phyloP scores from a whole-genome alignment of 2,113 vertebrate species.

The Hypocryptadius cinnamomeus region DNA sequence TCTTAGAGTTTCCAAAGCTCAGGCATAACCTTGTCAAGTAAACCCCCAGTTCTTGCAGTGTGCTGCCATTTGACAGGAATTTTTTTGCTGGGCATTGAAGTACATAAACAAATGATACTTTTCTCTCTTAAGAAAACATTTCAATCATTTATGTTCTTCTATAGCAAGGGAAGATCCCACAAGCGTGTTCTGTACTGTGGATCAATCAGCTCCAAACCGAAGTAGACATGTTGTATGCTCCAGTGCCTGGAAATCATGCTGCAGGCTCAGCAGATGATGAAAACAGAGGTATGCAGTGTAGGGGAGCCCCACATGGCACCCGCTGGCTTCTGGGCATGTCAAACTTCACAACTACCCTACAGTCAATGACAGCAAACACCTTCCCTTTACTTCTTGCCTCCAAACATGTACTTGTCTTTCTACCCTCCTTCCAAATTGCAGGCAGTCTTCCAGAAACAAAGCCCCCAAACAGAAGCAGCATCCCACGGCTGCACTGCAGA shows the following conservation, averaged over 20 bases:
- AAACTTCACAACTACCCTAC: conserved; percentile 77
- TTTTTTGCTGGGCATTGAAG: conserved; percentile 38
- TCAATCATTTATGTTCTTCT: conserved; percentile 78
- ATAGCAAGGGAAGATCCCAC: conserved; percentile 70
- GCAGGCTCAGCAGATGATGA: conserved; percentile 88
- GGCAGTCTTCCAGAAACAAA: conserved; percentile 77
- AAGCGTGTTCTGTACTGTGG: conserved; percentile 75
- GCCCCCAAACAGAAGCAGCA: conserved; percentile 66
- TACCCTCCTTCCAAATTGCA: conserved; percentile 62
- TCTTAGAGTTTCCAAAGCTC: neutral
- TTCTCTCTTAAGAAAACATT: conserved; percentile 69
- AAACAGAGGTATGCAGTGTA: conserved; percentile 74
- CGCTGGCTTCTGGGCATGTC: conserved; percentile 79
- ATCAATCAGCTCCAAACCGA: conserved; percentile 91
- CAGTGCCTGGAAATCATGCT: conserved; percentile 83
- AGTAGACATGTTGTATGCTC: conserved; percentile 80
- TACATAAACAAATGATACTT: conserved; percentile 67
- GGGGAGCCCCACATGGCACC: conserved; percentile 80
- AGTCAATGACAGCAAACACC: conserved; percentile 80
- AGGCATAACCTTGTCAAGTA: neutral
- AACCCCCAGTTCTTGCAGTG: neutral
- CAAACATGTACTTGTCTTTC: conserved; percentile 68
- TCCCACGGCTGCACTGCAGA: conserved; percentile 64
- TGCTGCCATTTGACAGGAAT: conserved; percentile 11
- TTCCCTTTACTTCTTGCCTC: conserved; percentile 70